A percentile compares a stretch with the other conserved stretches of the same genome.
Conservation (phyloP, 1,140 invertebrate species). For the Diplogasteroides magnus region DNA sequence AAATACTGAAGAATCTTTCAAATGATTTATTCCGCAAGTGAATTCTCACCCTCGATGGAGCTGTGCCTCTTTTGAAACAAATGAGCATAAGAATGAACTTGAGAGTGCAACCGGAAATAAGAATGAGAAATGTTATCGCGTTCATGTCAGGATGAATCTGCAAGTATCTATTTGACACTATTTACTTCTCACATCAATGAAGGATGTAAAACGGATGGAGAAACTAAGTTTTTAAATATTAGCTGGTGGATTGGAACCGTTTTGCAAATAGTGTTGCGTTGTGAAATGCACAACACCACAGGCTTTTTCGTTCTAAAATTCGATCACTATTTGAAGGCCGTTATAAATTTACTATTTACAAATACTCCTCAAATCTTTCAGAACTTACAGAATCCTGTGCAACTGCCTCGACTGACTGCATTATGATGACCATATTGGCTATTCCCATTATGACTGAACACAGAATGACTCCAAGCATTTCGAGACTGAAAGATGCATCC, state of each 20-base stretch:
- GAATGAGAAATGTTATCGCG: slow-evolving; percentile 21
- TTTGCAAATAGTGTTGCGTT: slow-evolving; percentile 8
- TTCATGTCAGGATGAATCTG: slow-evolving; percentile 32
- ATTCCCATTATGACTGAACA: slow-evolving; percentile 38
- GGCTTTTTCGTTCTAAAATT: slow-evolving; percentile 3
- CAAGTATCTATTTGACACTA: slow-evolving; percentile 10
- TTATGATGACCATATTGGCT: slow-evolving; percentile 36
- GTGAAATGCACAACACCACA: slow-evolving; percentile 4
- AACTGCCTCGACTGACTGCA: slow-evolving; percentile 32
- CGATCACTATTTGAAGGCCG: slow-evolving; percentile 4
- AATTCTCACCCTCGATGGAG: slow-evolving; percentile 6
- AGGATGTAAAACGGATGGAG: not conserved
- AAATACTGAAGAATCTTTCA: not conserved
- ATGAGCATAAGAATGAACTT: slow-evolving; percentile 28
- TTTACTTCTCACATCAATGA: slow-evolving; percentile 3
- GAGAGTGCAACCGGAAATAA: slow-evolving; percentile 18
- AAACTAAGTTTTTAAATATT: not conserved
- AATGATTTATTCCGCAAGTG: not conserved
- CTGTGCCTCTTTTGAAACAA: slow-evolving; percentile 25
- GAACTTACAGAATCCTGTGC: slow-evolving; percentile 20
- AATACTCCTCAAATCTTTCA: slow-evolving; percentile 6
- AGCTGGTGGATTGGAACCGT: slow-evolving; percentile 5
- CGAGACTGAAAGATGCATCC: slow-evolving; percentile 15
- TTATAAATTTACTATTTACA: not conserved
- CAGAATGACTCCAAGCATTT: slow-evolving; percentile 32